These are phyloP conservation scores for Bursaphelenchus mucronatus DNA, from an alignment of 1,140 invertebrate species.

Conservation along the genomic window DNA sequence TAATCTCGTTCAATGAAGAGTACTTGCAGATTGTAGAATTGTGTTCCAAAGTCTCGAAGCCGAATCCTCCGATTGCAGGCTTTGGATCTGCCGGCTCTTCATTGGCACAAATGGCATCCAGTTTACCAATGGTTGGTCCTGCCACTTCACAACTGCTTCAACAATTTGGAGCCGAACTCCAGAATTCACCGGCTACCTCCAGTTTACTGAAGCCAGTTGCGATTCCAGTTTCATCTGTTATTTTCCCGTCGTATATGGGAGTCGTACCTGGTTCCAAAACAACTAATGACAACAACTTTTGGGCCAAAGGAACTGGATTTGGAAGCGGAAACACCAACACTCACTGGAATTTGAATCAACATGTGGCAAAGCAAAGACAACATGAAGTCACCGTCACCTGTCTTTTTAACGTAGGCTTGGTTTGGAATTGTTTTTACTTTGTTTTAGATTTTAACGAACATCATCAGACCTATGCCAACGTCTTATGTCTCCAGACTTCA, in stretches of 20 bases:
- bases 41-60: conserved; percentile 4
- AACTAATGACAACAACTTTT: conserved; percentile 60
- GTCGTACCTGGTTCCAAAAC: too few species aligned
- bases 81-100: too few species aligned
- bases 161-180: not conserved
- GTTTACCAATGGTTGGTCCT: too few species aligned
- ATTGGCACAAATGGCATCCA: too few species aligned
- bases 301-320: conserved; percentile 88
- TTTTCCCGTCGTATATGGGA: too few species aligned
- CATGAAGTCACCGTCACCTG: conserved; percentile 89
- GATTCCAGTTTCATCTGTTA: too few species aligned
- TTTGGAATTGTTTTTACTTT: conserved; percentile 12
- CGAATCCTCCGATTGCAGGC: not conserved
- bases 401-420: conserved; percentile 67
- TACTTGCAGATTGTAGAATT: not conserved
- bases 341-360: conserved; percentile 89
- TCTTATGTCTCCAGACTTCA: conserved; percentile 7
- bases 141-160: too few species aligned
- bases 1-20: conserved; percentile 3
- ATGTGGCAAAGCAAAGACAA: conserved; percentile 76
- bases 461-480: conserved; percentile 30
- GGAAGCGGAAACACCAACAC: conserved; percentile 86
- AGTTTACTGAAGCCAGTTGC: too few species aligned
- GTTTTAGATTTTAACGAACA: conserved; percentile 25
- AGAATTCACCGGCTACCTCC: not conserved